Conservation (phyloP, 1,140 invertebrate species). For the Pseudomyrmex cubaensis region DNA sequence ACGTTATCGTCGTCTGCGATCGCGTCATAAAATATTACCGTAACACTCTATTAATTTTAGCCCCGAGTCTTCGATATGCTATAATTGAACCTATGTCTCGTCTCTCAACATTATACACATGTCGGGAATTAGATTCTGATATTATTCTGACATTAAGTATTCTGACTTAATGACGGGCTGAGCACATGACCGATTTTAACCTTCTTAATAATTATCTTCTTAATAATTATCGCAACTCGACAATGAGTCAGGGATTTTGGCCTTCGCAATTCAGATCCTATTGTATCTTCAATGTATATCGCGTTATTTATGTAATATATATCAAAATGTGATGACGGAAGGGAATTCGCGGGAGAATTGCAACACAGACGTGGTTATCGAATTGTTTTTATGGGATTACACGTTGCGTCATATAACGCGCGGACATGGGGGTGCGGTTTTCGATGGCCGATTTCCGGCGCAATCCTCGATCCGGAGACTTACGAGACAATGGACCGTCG, state of each 20-base stretch:
- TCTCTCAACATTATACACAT: slow-evolving; percentile 15
- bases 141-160: neutral
- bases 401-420: neutral
- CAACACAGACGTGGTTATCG: slow-evolving; percentile 21
- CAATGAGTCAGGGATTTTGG: neutral
- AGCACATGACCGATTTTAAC: slow-evolving; percentile 31
- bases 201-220: slow-evolving; percentile 25
- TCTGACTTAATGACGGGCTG: neutral
- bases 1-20: neutral
- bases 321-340: neutral
- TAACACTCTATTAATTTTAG: slow-evolving; percentile 2
- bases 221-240: slow-evolving; percentile 39
- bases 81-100: slow-evolving; percentile 22
- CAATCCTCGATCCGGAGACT: slow-evolving; percentile 73
- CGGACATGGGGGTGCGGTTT: slow-evolving; percentile 68
- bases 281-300: neutral
- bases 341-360: neutral
- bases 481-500: slow-evolving; percentile 62
- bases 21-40: neutral
- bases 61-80: neutral
- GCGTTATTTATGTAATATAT: slow-evolving; percentile 20
- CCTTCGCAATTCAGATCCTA: slow-evolving; percentile 13
- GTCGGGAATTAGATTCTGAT: slow-evolving; percentile 17
- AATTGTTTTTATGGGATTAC: slow-evolving; percentile 14
- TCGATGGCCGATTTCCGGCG: slow-evolving; percentile 77